Conservation (phyloP, 2,888 invertebrate species). For the Meteorus colon region DNA sequence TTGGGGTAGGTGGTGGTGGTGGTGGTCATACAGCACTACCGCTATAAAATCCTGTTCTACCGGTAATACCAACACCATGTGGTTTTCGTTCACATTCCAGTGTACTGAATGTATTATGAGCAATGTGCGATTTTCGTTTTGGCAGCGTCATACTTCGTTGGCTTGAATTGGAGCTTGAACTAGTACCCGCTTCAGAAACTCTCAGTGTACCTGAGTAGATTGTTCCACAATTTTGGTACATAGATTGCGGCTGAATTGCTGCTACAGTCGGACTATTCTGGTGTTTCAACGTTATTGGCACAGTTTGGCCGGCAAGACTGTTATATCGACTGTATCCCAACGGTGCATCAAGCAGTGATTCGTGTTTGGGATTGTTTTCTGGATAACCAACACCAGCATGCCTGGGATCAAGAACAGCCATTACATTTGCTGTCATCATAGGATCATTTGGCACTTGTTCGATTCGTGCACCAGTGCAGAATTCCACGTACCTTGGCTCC, state of each 20-base stretch:
- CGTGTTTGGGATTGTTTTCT: constrained; percentile 58
- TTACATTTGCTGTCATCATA: constrained; percentile 22
- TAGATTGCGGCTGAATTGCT: constrained; percentile 68
- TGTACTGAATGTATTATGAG: constrained; percentile 71
- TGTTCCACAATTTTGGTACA: constrained; percentile 71
- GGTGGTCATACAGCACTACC: constrained; percentile 73
- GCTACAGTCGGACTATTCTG: constrained; percentile 67
- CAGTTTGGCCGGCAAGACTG: constrained; percentile 69
- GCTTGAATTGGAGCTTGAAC: constrained; percentile 68
- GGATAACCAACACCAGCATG: constrained; percentile 48
- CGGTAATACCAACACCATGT: constrained; percentile 55
- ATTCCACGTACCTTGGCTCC: constrained; percentile 65
- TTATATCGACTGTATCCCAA: constrained; percentile 66
- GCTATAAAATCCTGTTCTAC: constrained; percentile 65
- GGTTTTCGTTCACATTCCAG: constrained; percentile 68
- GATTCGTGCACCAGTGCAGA: constrained; percentile 44
- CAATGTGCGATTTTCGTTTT: constrained; percentile 68
- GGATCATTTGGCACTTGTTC: constrained; percentile 34
- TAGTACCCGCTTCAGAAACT: constrained; percentile 70
- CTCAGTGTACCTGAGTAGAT: constrained; percentile 70
- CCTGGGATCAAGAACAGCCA: constrained; percentile 56
- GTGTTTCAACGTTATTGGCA: constrained; percentile 70
- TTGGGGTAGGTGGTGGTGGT: constrained; percentile 67
- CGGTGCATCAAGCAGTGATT: constrained; percentile 65
- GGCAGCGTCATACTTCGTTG: constrained; percentile 71